A percentile compares a stretch with the other conserved stretches of the same genome.
Conservation (phyloP, 1,140 invertebrate species). For the Tetramorium simillimum region DNA sequence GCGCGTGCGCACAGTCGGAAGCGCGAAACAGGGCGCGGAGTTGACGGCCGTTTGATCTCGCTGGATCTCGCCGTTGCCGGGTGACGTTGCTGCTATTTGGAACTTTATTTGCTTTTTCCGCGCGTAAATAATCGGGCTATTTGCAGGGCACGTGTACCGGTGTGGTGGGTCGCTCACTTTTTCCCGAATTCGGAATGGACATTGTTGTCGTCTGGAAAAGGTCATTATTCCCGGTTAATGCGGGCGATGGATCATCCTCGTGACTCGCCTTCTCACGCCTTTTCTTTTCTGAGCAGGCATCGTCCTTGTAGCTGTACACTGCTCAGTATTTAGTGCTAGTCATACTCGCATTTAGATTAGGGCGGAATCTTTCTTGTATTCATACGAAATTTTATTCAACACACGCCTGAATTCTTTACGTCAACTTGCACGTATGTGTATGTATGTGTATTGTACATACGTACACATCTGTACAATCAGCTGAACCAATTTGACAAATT, state of each 20-base stretch:
- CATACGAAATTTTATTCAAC: background rate
- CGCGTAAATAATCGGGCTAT: slow-evolving; percentile 35
- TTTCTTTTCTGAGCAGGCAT: background rate
- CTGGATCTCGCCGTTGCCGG: slow-evolving; percentile 39
- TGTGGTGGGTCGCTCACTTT: slow-evolving; percentile 75
- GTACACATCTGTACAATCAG: no score
- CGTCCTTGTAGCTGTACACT: background rate
- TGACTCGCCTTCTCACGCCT: background rate
- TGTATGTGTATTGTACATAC: no score
- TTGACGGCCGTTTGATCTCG: slow-evolving; percentile 14
- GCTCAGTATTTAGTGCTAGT: background rate
- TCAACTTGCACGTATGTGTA: no score
- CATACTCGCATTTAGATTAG: no score
- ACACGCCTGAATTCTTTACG: background rate
- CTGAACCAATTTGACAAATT: no score
- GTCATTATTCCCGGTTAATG: slow-evolving; percentile 74
- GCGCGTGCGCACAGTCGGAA: background rate
- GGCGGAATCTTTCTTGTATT: background rate
- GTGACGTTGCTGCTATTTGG: slow-evolving; percentile 71
- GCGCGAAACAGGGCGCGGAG: slow-evolving; percentile 20
- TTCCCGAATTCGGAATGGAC: slow-evolving; percentile 78
- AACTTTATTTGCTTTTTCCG: slow-evolving; percentile 72
- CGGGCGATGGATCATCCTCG: slow-evolving; percentile 13
- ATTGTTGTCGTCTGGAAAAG: slow-evolving; percentile 81
- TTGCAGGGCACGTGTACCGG: slow-evolving; percentile 46